Evolutionary conservation across 2,113 vertebrate species (phyloP).

Genomic region (Triplophysa dalaica): DNA sequence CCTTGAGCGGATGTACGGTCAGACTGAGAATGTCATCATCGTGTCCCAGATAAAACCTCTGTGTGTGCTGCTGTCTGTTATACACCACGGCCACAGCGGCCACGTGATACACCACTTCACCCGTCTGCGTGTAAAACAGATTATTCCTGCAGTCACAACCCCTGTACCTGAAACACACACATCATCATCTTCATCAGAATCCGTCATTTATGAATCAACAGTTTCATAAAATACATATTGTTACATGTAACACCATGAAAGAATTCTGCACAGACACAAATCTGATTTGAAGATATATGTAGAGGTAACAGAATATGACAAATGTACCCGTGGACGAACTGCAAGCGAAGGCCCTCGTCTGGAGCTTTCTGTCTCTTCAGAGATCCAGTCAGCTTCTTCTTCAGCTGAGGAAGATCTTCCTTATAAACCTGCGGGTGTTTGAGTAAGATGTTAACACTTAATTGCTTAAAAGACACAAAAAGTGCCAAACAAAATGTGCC

Average conservation of each 20-base stretch:
- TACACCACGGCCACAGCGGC: constrained; percentile 90
- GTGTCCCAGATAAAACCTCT: constrained; percentile 92
- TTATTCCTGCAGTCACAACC: constrained; percentile 97
- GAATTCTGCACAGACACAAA: no score
- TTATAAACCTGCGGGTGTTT: constrained; percentile 87
- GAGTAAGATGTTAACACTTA: not conserved
- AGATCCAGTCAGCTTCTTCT: constrained; percentile 86
- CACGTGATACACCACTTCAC: constrained; percentile 95
- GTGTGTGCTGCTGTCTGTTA: constrained; percentile 85
- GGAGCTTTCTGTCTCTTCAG: constrained; percentile 89
- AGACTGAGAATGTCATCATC: constrained; percentile 94
- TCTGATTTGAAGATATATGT: no score
- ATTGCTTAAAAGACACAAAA: constrained; percentile 1
- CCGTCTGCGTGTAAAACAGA: constrained; percentile 90
- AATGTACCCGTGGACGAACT: constrained; percentile 93
- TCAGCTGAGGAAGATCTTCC: constrained; percentile 96
- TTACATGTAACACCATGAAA: no score
- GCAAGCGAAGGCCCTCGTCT: constrained; percentile 88
- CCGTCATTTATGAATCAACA: no score
- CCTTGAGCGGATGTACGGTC: constrained; percentile 88
- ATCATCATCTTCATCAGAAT: not conserved
- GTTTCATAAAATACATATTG: no score
- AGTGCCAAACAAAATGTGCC: constrained; percentile 4
- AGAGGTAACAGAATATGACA: no score
- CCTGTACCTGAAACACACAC: constrained; percentile 80